phyloP scores from a whole-genome alignment of 2,797 vertebrate genomes.

The Fratercula arctica region DNA sequence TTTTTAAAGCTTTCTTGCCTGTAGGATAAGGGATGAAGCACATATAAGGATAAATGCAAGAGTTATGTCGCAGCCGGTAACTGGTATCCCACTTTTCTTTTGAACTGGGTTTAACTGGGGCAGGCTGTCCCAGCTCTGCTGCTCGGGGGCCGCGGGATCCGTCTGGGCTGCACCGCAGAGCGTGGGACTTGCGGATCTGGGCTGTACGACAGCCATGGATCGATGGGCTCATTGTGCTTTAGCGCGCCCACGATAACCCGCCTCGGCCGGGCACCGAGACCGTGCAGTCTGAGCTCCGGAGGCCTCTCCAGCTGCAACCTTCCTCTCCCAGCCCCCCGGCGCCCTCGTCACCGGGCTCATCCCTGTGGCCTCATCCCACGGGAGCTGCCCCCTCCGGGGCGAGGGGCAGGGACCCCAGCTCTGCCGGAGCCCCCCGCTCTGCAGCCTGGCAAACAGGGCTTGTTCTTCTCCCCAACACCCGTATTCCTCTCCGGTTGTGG shows the following conservation, averaged over 20 bases:
- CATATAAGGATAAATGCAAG: fast-evolving
- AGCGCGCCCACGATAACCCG: background rate
- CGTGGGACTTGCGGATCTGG: fast-evolving
- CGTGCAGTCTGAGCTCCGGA: background rate
- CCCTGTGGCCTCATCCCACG: background rate
- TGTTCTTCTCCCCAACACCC: background rate
- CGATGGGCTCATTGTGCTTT: background rate
- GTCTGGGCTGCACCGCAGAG: no score
- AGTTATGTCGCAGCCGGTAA: background rate
- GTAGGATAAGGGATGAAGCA: background rate
- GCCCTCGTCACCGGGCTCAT: background rate
- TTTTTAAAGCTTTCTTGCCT: background rate
- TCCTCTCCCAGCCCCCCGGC: background rate
- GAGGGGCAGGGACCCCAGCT: background rate
- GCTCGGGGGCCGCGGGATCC: background rate
- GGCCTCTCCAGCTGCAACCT: background rate
- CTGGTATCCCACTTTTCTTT: background rate
- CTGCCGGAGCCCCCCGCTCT: background rate
- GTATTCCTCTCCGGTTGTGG: background rate
- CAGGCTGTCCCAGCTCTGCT: background rate
- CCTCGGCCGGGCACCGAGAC: background rate
- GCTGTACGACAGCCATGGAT: fast-evolving
- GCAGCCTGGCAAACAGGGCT: background rate
- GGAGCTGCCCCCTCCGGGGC: background rate
- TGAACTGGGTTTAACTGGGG: background rate